Percentiles rank a stretch among this genome's conserved stretches.
phyloP scores from a whole-genome alignment of 2,113 vertebrate genomes.

The Chitala chitala region DNA sequence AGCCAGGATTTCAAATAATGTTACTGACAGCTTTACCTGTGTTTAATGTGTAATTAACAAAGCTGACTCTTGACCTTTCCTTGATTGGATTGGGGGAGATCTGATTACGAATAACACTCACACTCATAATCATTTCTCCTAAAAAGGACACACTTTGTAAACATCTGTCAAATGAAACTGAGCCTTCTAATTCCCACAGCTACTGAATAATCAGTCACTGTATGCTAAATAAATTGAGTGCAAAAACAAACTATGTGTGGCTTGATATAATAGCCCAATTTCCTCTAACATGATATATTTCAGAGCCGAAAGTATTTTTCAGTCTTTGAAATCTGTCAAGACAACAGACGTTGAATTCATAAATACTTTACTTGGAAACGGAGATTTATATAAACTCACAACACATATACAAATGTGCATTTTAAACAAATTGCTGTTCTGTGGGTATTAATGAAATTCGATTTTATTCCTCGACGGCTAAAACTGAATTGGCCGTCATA shows the following conservation, averaged over 20 bases:
- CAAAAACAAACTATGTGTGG: not conserved
- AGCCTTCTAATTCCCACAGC: constrained; percentile 4
- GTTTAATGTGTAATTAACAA: constrained; percentile 12
- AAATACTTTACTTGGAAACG: not conserved
- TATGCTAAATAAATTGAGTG: not conserved
- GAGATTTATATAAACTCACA: not conserved
- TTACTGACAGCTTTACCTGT: constrained; percentile 8
- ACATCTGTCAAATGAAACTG: constrained; percentile 10
- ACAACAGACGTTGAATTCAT: not conserved
- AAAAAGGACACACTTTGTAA: constrained; percentile 15
- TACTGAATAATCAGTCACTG: constrained; percentile 11
- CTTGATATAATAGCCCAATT: not conserved
- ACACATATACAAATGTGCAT: not conserved
- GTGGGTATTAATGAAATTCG: not conserved
- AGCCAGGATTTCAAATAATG: not conserved
- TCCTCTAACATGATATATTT: not conserved
- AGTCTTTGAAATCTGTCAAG: constrained; percentile 12
- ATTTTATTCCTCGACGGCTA: not conserved
- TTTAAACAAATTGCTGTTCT: not conserved
- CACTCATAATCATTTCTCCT: constrained; percentile 3
- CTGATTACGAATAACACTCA: constrained; percentile 12
- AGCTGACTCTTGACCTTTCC: constrained; percentile 12
- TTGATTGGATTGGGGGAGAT: constrained; percentile 13
- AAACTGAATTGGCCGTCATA: not conserved
- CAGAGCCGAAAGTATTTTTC: not conserved